Percentiles rank a stretch among this genome's conserved stretches.
phyloP scores from a whole-genome alignment of 2,113 vertebrate genomes.

The Ibidorhyncha struthersii region DNA sequence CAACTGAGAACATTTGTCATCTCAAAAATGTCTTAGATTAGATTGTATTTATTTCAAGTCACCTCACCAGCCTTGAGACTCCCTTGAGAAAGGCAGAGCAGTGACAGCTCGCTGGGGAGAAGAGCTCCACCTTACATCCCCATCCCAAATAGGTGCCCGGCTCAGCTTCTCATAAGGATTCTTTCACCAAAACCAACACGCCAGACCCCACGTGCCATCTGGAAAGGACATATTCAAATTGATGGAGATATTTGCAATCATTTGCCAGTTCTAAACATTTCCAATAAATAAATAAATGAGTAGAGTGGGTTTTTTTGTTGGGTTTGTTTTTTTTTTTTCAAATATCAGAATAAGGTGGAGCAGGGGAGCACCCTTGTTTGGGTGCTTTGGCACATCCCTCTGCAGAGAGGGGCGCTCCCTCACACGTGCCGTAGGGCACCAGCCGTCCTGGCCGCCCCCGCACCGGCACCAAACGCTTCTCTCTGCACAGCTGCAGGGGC shows the following conservation, averaged over 20 bases:
- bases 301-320: too few relatives aligned
- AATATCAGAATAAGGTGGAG: neutral
- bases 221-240: neutral
- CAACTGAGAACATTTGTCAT: neutral
- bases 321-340: too few relatives aligned
- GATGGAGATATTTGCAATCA: too few relatives aligned
- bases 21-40: neutral
- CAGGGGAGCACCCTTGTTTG: too few relatives aligned
- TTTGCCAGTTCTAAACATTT: neutral
- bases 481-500: neutral
- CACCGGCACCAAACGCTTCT: neutral
- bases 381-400: neutral
- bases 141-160: neutral
- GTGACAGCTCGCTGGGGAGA: neutral
- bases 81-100: neutral
- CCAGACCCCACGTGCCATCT: accelerated
- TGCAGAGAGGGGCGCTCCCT: accelerated
- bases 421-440: accelerated
- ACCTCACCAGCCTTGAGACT: neutral
- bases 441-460: neutral
- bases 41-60: neutral
- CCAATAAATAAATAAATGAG: neutral
- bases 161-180: neutral
- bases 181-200: neutral
- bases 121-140: neutral